Conservation (phyloP, 2,888 invertebrate species). For the Troilus luridus region DNA sequence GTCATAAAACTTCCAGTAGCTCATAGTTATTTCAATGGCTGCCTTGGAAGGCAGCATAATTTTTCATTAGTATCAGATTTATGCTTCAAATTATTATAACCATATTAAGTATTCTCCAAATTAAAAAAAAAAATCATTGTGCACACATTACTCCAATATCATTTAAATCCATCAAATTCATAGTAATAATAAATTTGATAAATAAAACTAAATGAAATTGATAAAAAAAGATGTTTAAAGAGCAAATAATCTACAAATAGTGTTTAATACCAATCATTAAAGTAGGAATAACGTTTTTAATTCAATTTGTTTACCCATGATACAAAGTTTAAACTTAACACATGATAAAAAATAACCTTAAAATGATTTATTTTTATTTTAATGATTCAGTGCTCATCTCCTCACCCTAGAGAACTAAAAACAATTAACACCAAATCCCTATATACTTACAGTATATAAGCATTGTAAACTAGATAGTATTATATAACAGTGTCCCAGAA, state of each 20-base stretch:
- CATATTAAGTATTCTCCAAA: not conserved
- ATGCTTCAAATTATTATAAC: not conserved
- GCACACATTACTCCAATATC: not conserved
- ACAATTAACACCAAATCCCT: not conserved
- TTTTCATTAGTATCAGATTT: not conserved
- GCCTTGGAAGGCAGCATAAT: not conserved
- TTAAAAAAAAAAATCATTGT: not conserved
- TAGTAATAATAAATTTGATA: not conserved
- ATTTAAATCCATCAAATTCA: not conserved
- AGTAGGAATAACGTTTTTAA: not conserved
- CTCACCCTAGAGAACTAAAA: not conserved
- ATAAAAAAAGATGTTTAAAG: not conserved
- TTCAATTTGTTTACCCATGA: not conserved
- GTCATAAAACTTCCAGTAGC: not conserved
- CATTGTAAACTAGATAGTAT: not conserved
- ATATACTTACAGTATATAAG: not conserved
- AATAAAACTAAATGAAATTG: not conserved
- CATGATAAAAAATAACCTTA: not conserved
- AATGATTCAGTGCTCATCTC: not conserved
- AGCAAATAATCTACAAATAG: not conserved
- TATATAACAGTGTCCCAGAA: not conserved
- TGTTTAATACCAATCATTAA: not conserved
- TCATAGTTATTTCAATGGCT: not conserved
- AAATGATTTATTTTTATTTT: not conserved
- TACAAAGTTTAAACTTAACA: not conserved